A percentile compares a stretch with the other conserved stretches of the same genome.
Conservation (phyloP, 2,113 vertebrate species). For the Dissostichus mawsoni region DNA sequence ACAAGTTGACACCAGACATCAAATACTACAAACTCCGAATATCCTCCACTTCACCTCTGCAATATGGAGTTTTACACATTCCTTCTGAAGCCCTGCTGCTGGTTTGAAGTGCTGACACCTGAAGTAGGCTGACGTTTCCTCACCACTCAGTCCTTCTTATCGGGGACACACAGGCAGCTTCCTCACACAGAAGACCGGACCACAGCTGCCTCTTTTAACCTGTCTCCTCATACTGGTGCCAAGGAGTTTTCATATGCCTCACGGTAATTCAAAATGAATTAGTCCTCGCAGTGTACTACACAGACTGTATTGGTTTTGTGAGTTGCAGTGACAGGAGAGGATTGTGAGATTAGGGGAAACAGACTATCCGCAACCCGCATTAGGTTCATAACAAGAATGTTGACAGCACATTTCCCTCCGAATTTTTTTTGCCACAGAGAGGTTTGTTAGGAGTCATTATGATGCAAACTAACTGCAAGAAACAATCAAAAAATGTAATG, state of each 20-base stretch:
- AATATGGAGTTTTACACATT: slow-evolving; percentile 51
- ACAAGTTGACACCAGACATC: slow-evolving; percentile 57
- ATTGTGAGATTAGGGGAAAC: slow-evolving; percentile 30
- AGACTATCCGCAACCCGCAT: neutral
- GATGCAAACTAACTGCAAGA: slow-evolving; percentile 23
- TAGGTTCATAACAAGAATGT: neutral
- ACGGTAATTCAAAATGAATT: slow-evolving; percentile 53
- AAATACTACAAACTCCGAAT: slow-evolving; percentile 56
- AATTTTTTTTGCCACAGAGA: neutral
- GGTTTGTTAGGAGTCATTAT: neutral
- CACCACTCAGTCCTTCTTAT: slow-evolving; percentile 63
- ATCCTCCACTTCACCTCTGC: slow-evolving; percentile 68
- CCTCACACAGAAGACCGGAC: slow-evolving; percentile 56
- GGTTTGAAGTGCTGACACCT: slow-evolving; percentile 77
- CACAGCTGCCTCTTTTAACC: slow-evolving; percentile 46
- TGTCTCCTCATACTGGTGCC: slow-evolving; percentile 40
- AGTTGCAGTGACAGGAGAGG: slow-evolving; percentile 25
- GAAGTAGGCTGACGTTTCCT: slow-evolving; percentile 66
- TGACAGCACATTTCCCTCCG: slow-evolving; percentile 16
- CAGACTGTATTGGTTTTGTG: slow-evolving; percentile 13
- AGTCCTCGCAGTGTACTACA: slow-evolving; percentile 40
- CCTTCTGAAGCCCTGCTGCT: slow-evolving; percentile 45
- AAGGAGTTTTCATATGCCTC: slow-evolving; percentile 46
- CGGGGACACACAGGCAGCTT: slow-evolving; percentile 68
- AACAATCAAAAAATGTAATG: neutral